A percentile compares a stretch with the other conserved stretches of the same genome.
phyloP scores from a whole-genome alignment of 2,797 vertebrate species.

The Sebastes iracundus region DNA sequence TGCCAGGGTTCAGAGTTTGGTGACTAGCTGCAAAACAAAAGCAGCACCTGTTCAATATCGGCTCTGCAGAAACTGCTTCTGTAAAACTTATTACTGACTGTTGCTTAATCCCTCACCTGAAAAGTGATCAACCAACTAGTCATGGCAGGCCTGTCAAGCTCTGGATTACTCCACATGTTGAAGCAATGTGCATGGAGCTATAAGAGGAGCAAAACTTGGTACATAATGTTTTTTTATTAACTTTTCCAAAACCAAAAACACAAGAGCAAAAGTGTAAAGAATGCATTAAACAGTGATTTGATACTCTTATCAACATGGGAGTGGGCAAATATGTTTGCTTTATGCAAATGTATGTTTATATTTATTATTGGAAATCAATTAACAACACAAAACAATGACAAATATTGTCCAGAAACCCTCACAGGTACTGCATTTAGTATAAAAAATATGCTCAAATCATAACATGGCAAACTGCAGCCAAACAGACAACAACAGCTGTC shows the following conservation, averaged over 20 bases:
- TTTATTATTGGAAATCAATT: no score
- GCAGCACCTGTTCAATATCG: neutral
- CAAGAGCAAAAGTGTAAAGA: neutral
- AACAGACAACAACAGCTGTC: no score
- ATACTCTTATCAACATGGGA: neutral
- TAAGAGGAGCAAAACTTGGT: neutral
- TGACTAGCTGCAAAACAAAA: neutral
- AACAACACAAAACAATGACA: no score
- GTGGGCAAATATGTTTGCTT: fast-evolving
- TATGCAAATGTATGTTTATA: no score
- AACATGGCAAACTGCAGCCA: no score
- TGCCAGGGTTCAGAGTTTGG: neutral
- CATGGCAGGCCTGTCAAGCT: neutral
- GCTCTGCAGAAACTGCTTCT: neutral
- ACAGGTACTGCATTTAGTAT: no score
- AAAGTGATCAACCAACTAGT: neutral
- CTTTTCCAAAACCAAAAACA: neutral
- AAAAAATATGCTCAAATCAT: no score
- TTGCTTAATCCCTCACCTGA: neutral
- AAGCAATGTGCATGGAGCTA: neutral
- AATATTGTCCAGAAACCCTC: no score
- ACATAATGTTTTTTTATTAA: neutral
- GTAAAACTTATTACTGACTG: neutral
- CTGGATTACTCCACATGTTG: neutral
- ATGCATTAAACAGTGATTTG: neutral